A percentile compares a stretch with the other conserved stretches of the same genome.
phyloP scores from a whole-genome alignment of 2,113 vertebrate species.

The Laticauda colubrina region DNA sequence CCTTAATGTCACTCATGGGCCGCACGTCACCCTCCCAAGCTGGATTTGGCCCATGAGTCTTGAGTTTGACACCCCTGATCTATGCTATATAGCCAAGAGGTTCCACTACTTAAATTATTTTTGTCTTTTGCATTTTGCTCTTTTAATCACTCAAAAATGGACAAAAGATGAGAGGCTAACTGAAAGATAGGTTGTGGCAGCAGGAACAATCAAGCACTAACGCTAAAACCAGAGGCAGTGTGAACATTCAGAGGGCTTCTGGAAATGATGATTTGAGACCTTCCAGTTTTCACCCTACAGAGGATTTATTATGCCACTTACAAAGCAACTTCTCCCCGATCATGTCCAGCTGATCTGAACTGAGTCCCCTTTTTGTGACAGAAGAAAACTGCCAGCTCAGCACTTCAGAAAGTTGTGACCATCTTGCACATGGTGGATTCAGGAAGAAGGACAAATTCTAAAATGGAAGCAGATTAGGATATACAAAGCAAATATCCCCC shows the following conservation, averaged over 20 bases:
- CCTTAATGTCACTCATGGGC: too few relatives aligned
- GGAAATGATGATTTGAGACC: not conserved
- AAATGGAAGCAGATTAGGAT: not conserved
- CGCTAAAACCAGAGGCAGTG: not conserved
- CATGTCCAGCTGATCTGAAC: conserved; percentile 81
- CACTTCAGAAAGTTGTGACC: conserved; percentile 84
- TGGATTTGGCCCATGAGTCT: too few relatives aligned
- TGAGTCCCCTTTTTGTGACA: conserved; percentile 82
- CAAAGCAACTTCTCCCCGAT: conserved; percentile 81
- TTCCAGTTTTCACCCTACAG: not conserved
- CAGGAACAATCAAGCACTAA: not conserved
- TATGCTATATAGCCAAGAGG: not conserved
- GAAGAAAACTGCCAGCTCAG: conserved; percentile 94
- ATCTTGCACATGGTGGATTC: conserved; percentile 79
- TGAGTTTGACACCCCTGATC: too few relatives aligned
- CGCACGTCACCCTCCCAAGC: too few relatives aligned
- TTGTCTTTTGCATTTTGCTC: not conserved
- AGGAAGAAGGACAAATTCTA: conserved; percentile 87
- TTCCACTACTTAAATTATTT: not conserved
- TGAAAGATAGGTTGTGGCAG: not conserved
- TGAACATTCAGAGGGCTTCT: not conserved
- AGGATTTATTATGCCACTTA: conserved; percentile 44
- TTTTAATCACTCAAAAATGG: not conserved
- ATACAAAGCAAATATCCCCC: not conserved
- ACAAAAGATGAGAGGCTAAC: not conserved